A percentile compares a stretch with the other conserved stretches of the same genome.
Conservation (phyloP, 2,888 invertebrate species). For the Tipula lateralis region DNA sequence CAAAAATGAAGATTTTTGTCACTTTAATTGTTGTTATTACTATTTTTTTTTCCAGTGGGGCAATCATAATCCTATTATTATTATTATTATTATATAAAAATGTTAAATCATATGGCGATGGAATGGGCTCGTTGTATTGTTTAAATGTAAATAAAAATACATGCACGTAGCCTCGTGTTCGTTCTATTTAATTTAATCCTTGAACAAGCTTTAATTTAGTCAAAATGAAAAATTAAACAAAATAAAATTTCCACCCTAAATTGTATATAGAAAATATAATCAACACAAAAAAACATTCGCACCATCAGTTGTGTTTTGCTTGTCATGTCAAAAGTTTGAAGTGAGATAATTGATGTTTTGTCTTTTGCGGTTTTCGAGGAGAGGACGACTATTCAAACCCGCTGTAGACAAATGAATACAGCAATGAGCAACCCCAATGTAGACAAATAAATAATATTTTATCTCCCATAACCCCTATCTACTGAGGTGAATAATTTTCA, state of each 20-base stretch:
- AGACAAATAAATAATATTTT: background rate
- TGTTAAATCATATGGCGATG: background rate
- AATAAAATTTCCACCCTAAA: background rate
- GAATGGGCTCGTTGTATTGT: background rate
- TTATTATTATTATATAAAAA: too few relatives aligned
- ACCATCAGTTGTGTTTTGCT: background rate
- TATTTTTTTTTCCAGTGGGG: background rate
- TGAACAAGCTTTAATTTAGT: background rate
- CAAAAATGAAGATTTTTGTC: background rate
- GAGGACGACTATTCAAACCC: background rate
- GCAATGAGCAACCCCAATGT: background rate
- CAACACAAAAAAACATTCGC: background rate
- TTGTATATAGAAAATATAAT: background rate
- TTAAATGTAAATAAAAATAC: background rate
- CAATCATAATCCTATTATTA: background rate
- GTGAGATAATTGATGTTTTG: background rate
- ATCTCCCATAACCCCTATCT: background rate
- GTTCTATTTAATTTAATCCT: background rate
- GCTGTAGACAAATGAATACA: background rate
- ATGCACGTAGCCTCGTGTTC: background rate
- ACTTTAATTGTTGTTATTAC: background rate
- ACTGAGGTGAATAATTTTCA: background rate
- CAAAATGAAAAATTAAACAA: background rate
- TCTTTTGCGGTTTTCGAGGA: background rate
- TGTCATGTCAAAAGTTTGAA: background rate